A percentile compares a stretch with the other conserved stretches of the same genome.
These are phyloP conservation scores for Xestia c-nigrum DNA, from an alignment of 2,888 invertebrate species.

Conservation along the genomic window DNA sequence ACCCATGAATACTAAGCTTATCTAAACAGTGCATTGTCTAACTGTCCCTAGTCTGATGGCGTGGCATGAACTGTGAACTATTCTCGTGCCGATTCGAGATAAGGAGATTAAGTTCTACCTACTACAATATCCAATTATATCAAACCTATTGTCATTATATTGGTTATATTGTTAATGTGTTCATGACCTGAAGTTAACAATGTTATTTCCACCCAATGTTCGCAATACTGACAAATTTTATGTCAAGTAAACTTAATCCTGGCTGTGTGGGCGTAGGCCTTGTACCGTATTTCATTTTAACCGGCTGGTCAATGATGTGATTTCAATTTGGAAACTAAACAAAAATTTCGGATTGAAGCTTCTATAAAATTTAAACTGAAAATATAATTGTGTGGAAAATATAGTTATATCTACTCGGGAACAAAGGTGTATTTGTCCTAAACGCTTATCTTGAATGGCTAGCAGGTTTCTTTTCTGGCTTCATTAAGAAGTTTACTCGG, in stretches of 20 bases:
- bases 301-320: neutral
- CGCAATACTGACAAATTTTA: neutral
- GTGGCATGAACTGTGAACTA: neutral
- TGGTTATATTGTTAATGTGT: neutral
- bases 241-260: neutral
- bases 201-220: neutral
- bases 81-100: neutral
- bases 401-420: neutral
- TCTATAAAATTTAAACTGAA: neutral
- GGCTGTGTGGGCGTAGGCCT: neutral
- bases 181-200: neutral
- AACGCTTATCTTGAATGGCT: neutral
- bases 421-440: neutral
- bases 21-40: no score
- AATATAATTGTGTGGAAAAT: neutral
- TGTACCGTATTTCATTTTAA: neutral
- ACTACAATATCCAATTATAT: neutral
- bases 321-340: neutral
- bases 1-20: neutral
- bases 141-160: neutral
- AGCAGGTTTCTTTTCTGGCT: neutral
- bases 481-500: neutral
- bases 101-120: neutral
- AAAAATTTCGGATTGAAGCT: neutral
- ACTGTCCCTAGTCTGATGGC: neutral